A percentile compares a stretch with the other conserved stretches of the same genome.
phyloP scores from a whole-genome alignment of 2,113 vertebrate genomes.

The Anser brachyrhynchus region DNA sequence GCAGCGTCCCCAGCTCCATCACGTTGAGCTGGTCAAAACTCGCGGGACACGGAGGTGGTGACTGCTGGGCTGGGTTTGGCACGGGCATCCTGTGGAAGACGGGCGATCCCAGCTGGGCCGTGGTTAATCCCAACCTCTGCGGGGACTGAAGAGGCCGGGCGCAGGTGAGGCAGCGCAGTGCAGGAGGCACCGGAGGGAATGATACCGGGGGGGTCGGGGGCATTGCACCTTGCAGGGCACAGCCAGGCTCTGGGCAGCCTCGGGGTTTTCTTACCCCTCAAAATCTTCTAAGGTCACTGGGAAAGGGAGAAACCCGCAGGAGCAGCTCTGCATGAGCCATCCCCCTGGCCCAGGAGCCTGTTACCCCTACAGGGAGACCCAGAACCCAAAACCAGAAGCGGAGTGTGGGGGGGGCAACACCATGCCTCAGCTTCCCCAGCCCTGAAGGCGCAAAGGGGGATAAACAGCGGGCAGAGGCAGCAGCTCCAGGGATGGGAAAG shows the following conservation, averaged over 20 bases:
- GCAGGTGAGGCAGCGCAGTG: too few relatives aligned
- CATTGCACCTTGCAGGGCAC: too few relatives aligned
- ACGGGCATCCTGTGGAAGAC: not conserved
- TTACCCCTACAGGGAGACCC: not conserved
- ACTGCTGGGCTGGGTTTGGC: fast-evolving
- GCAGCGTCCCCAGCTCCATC: not conserved
- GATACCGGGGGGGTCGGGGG: too few relatives aligned
- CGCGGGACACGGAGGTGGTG: not conserved
- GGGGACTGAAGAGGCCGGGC: too few relatives aligned
- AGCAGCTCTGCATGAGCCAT: not conserved
- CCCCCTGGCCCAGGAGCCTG: not conserved
- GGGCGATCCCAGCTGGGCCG: too few relatives aligned
- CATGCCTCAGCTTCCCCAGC: fast-evolving
- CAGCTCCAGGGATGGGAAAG: not conserved
- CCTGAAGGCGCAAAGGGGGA: not conserved
- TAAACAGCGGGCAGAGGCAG: not conserved
- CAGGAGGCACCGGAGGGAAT: too few relatives aligned
- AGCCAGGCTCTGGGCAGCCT: too few relatives aligned
- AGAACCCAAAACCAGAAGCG: not conserved
- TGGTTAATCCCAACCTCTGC: not conserved
- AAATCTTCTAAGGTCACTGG: not conserved
- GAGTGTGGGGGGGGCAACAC: not conserved
- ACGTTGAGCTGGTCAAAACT: not conserved
- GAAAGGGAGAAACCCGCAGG: not conserved
- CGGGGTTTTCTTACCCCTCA: not conserved